Conservation (phyloP, 1,140 invertebrate genomes). For the Danaus melanippus region DNA sequence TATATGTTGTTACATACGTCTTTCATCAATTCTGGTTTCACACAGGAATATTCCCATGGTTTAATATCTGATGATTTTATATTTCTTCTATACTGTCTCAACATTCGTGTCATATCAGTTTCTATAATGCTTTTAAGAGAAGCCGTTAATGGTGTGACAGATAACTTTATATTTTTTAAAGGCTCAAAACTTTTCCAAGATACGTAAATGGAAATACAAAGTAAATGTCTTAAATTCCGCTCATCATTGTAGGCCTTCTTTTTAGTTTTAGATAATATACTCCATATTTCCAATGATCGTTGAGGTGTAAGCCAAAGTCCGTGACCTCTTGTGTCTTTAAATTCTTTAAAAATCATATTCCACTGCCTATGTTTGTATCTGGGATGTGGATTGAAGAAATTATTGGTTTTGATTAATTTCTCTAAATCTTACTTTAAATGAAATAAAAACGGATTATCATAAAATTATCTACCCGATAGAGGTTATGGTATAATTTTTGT, state of each 20-base stretch:
- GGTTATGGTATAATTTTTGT: too few species aligned
- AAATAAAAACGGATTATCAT: too few species aligned
- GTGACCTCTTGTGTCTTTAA: slow-evolving; percentile 30
- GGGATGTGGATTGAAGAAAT: slow-evolving; percentile 9
- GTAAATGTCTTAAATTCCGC: slow-evolving; percentile 34
- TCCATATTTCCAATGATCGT: slow-evolving; percentile 53
- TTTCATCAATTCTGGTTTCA: slow-evolving; percentile 40
- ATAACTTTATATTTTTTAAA: slow-evolving; percentile 10
- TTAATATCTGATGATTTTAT: slow-evolving; percentile 16
- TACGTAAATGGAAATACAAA: slow-evolving; percentile 41
- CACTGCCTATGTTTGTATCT: slow-evolving; percentile 56
- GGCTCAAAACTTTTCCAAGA: slow-evolving; percentile 22
- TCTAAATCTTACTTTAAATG: too few species aligned
- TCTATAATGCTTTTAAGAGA: slow-evolving; percentile 37
- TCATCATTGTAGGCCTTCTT: slow-evolving; percentile 35
- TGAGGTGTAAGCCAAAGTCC: slow-evolving; percentile 41
- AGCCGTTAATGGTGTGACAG: slow-evolving; percentile 20
- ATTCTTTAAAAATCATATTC: slow-evolving; percentile 52
- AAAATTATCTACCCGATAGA: too few species aligned
- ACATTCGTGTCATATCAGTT: slow-evolving; percentile 21
- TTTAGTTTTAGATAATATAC: slow-evolving; percentile 36
- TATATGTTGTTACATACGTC: slow-evolving; percentile 24
- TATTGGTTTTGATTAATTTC: background rate
- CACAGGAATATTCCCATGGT: slow-evolving; percentile 29
- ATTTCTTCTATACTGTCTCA: slow-evolving; percentile 28